These are phyloP conservation scores for Geophilus truncorum DNA, from an alignment of 2,888 invertebrate species.

Conservation along the genomic window DNA sequence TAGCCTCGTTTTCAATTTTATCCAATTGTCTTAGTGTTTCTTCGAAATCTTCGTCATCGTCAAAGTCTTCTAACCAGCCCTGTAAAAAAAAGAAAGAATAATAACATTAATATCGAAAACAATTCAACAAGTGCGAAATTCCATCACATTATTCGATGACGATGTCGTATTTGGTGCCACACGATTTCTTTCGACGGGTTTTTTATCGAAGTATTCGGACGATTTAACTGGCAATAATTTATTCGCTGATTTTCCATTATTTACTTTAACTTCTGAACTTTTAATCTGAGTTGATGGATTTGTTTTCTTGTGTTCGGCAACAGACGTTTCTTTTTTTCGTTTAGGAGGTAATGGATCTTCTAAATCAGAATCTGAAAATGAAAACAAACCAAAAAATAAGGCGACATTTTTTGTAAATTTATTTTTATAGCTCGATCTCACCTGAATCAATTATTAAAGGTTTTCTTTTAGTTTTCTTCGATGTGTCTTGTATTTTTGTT, in stretches of 20 bases:
- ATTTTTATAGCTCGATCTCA: neutral
- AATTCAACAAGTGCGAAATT: too few species aligned
- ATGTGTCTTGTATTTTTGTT: neutral
- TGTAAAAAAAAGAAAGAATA: too few species aligned
- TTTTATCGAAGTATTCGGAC: too few species aligned
- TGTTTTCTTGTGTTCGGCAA: neutral
- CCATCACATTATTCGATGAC: too few species aligned
- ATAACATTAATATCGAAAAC: too few species aligned
- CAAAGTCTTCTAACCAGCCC: neutral
- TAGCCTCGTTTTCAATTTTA: conserved; percentile 43
- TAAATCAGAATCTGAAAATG: neutral
- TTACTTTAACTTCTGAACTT: too few species aligned
- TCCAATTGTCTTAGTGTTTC: conserved; percentile 63
- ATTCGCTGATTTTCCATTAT: too few species aligned
- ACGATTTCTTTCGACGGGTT: too few species aligned
- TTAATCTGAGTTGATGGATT: too few species aligned
- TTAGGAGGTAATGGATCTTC: neutral
- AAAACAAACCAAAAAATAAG: neutral
- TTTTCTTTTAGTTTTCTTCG: neutral
- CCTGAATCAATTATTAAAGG: neutral
- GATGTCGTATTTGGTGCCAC: too few species aligned
- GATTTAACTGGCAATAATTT: too few species aligned
- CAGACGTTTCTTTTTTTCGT: neutral
- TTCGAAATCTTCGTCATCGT: conserved; percentile 66
- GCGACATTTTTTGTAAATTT: too few species aligned